Evolutionary conservation across 2,113 vertebrate genomes (phyloP).

Genomic region (Phaethon lepturus): DNA sequence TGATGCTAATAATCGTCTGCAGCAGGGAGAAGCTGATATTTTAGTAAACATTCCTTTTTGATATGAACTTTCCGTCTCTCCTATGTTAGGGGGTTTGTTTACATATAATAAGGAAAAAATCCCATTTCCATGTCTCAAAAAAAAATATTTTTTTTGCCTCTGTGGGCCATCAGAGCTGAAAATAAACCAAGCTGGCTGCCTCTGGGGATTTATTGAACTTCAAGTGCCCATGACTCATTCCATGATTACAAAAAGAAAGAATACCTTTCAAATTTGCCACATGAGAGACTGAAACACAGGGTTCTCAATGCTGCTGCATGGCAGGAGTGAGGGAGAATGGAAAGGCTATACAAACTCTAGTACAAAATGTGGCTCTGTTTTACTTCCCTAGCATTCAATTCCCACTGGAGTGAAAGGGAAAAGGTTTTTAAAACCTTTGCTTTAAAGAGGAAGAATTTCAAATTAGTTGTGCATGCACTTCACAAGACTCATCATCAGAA

Average conservation of each 20-base stretch:
- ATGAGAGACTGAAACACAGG: neutral
- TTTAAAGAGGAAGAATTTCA: neutral
- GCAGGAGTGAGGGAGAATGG: neutral
- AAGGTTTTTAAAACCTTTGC: neutral
- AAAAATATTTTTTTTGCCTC: neutral
- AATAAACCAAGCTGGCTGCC: conserved; percentile 29
- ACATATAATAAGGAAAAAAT: neutral
- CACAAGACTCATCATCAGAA: neutral
- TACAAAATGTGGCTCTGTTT: neutral
- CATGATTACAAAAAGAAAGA: neutral
- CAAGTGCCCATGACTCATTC: neutral
- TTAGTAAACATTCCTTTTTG: neutral
- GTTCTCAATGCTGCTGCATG: neutral
- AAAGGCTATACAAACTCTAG: neutral
- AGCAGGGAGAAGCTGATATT: neutral
- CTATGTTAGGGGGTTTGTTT: neutral
- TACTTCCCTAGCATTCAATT: neutral
- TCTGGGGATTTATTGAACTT: conserved; percentile 28
- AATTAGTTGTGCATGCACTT: neutral
- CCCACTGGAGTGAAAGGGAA: neutral
- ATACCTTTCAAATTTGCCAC: neutral
- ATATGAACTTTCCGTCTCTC: neutral
- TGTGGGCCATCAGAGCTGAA: conserved; percentile 11
- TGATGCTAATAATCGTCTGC: neutral
- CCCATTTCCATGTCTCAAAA: neutral